Evolutionary conservation across 2,888 invertebrate genomes (phyloP), one percentile per base, ranked within the genome.

Genomic region (Eupithecia dodoneata): DNA sequence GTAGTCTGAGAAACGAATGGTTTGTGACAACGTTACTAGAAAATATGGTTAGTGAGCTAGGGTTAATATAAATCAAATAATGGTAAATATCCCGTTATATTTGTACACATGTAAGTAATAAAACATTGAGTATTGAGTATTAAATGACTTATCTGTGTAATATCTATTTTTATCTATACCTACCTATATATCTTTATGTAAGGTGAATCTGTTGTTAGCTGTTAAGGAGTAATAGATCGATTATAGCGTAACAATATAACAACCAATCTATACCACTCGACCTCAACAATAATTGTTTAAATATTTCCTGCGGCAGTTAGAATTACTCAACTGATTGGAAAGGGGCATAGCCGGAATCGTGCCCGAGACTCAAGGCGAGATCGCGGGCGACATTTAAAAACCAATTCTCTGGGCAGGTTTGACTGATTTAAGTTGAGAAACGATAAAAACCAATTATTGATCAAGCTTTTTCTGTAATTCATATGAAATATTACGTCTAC

Each of bases 291-390:
- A 91, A 91, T 90, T 88, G 87, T 87, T 86, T 81, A 87, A 87
- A 87, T 70, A 87, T 89, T 87, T 88, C 87, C 88, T 88, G 81
- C 79, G 79, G 80, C 80, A 82, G 88, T 84, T 87, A 90, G 76
- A 45, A 47, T 81, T 82, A 70, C 80, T 72, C 79, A 91, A 89
- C 84, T 72, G 84, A 92, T 92, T 92, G 88, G 93, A 94, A 94
- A 93, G 94, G 89, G 90, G 47, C 18, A 18, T 18, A 69, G 89
- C 89, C 92, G 92, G 92, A 91, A 91, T 92, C 81, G 87, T 86
- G 87, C 85, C 81, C 83, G 83, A 87, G 87, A 83, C 90, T 92
- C 93, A 93, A 93, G 93, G 93, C 87, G 87, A 90, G 55, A 86
- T 86, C 87, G 86, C 83, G 77, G 84, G 78, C 87, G 87, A 88